phyloP scores from a whole-genome alignment of 1,140 invertebrate species.

The Trinorchestia longiramus region DNA sequence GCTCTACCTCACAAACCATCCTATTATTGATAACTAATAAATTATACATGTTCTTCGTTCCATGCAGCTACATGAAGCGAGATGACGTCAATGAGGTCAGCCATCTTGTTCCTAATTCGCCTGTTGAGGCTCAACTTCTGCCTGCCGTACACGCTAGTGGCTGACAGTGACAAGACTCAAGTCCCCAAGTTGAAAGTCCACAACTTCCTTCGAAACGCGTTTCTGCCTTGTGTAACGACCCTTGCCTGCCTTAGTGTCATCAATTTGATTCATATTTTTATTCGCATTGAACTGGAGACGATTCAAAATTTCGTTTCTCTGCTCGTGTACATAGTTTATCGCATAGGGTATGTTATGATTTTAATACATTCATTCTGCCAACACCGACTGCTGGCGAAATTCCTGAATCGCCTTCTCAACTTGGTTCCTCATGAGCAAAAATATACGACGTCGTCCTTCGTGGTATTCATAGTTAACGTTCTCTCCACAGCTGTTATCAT shows the following conservation, averaged over 20 bases:
- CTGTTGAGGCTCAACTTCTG: neutral
- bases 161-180: neutral
- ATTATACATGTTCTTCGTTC: neutral
- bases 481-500: neutral
- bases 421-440: neutral
- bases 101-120: neutral
- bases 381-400: neutral
- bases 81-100: neutral
- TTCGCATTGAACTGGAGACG: neutral
- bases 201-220: neutral
- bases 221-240: neutral
- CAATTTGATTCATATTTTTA: neutral
- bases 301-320: neutral
- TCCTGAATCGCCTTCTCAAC: neutral
- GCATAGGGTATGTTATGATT: neutral
- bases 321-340: neutral
- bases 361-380: neutral
- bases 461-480: neutral
- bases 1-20: too few relatives aligned
- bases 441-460: neutral
- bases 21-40: too few relatives aligned
- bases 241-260: neutral
- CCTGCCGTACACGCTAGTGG: neutral
- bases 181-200: neutral
- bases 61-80: neutral